Base-by-base conservation (phyloP, 2,888 invertebrate genomes). In the Limnephilus rhombicus region DNA sequence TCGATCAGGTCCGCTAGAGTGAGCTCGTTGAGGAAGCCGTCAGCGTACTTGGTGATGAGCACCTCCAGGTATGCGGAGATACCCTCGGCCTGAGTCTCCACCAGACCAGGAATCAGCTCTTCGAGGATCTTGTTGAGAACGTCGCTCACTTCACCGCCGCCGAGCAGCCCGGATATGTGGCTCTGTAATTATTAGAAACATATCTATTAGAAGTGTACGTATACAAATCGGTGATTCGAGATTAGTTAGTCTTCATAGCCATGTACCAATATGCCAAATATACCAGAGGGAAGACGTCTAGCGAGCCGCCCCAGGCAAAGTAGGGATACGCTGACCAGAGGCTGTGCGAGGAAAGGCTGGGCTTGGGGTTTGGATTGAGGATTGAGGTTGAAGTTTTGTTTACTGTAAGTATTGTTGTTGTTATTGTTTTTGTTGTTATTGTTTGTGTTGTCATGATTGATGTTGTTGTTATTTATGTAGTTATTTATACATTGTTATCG, bases 91-190 rank as follows among this genome's bases (percentile, higher is more conserved):
- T 93, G 85, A 4, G 91, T 68, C 15, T 85, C 91, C n/a, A 93
- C 82, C 24, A 92, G n/a, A 2, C 81, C 90, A 18, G 93, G 93
- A 0, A 93, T 81, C 41, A 93, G 87, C 45, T 80, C 86, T 34
- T 90, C 80, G 15, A 93, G 45, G 41, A 93, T 91, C 49, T 92
- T 81, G 81, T 93, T 93, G 29, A 93, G 53, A 15, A 93, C 89
- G 24, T 53, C 81, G 80, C 91, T 88, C 3, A 85, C 89, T 18
- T 93, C 92, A 5, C 92, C 93, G 24, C 93, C 93, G 15, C 92
- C 93, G 9, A 93, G 88, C 7, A 93, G 85, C 7, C 93, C 93
- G 18, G 89, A 24, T 12, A 93, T 85, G 31, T 93, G 49, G 45
- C 90, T 92, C 93, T 93, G 88, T 45, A 92, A 92, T 68, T 9